phyloP scores from a whole-genome alignment of 2,888 invertebrate genomes.

The Chloromyia formosa region DNA sequence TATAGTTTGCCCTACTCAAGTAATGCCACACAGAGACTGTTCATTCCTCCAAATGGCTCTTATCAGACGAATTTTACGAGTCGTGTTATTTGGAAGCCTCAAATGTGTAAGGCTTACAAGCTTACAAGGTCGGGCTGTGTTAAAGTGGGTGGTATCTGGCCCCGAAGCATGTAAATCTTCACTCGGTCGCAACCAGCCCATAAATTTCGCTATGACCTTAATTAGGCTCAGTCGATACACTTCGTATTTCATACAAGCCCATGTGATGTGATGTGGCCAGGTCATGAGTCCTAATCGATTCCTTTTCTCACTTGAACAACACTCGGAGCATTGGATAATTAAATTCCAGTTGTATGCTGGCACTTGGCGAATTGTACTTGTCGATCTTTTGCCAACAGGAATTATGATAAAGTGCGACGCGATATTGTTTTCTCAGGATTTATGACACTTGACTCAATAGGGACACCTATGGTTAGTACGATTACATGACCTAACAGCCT shows the following conservation, averaged over 20 bases:
- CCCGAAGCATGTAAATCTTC: not conserved
- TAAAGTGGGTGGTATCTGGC: not conserved
- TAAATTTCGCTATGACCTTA: conserved; percentile 40
- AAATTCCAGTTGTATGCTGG: conserved; percentile 18
- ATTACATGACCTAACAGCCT: too few species aligned
- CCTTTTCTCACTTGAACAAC: not conserved
- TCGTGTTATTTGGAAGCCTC: conserved; percentile 33
- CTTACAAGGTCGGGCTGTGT: conserved; percentile 3
- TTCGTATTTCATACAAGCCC: conserved; percentile 19
- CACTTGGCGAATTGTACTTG: conserved; percentile 37
- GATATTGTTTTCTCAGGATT: conserved; percentile 37
- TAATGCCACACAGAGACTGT: conserved; percentile 7
- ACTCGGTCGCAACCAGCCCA: conserved; percentile 5
- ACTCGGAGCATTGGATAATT: conserved; percentile 32
- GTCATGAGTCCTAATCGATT: conserved; percentile 30
- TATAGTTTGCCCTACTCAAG: conserved; percentile 8
- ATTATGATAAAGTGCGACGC: conserved; percentile 34
- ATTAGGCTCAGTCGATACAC: conserved; percentile 37
- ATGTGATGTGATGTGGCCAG: not conserved
- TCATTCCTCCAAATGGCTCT: conserved; percentile 5
- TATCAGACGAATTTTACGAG: conserved; percentile 21
- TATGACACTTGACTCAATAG: conserved; percentile 29
- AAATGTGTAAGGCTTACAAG: conserved; percentile 24
- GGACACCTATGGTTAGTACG: not conserved
- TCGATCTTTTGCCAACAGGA: conserved; percentile 25